Base-by-base conservation (phyloP, 2,113 vertebrate genomes). In the Rhea pennata region DNA sequence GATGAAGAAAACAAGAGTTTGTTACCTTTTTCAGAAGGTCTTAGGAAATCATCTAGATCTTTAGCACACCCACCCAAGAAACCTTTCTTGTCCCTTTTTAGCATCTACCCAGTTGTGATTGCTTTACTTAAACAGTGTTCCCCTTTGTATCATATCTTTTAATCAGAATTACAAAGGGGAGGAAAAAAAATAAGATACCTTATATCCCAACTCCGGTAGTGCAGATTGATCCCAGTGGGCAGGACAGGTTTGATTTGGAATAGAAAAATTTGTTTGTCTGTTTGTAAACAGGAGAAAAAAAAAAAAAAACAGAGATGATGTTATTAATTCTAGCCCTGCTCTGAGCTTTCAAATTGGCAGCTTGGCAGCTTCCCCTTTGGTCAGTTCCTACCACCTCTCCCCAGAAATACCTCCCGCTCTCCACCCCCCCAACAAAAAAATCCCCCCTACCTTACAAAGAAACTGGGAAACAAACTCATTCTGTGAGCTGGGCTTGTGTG, bases 141-240 rank as follows among this genome's bases (percentile, higher is more conserved):
- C 66, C 58, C 36, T 88, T 48, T 31, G 5, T 74, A 64, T 20
- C 1, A 0, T 23, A 44, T 11, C 19, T 78, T 83, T 78, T 22
- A 27, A 56, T 53, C 6, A 73, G 26, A 75, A 90, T 46, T 70
- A 72, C 16, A 22, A 67, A 3, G 8, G 3, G 4, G 5, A 2
- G 3, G 4, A 4, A 2, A 0, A 21, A 21, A 16, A 42, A 39
- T 5, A 24, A 54, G 7, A 44, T 98, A 99, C 99, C 98, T 97
- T 95, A 91, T 98, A 98, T 84, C 98, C 97, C 4, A 96, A 80
- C 3, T 97, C 97, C 5, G 98, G 98, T 12, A 98, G 74, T 5
- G 97, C 95, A 50, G 44, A 91, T 24, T 75, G 91, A 97, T 99
- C 98, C 99, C 99, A 99, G 87, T 98, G 58, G 14, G 10, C 1